A percentile compares a stretch with the other conserved stretches of the same genome.
phyloP scores from a whole-genome alignment of 2,797 vertebrate genomes.

The Gorsachius magnificus region DNA sequence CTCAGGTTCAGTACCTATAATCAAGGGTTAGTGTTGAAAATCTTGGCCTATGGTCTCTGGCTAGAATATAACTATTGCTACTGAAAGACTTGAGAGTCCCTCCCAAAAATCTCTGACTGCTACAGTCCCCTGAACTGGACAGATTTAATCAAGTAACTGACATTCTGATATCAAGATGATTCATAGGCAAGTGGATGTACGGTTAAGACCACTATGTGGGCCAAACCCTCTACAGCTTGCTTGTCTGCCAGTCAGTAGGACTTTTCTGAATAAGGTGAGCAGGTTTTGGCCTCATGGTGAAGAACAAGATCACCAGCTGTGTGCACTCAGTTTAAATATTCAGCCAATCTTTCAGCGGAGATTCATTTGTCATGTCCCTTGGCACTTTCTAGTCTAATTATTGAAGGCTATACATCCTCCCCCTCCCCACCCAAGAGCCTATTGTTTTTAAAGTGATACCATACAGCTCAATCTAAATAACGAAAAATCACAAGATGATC shows the following conservation, averaged over 20 bases:
- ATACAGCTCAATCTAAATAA: neutral
- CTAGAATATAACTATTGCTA: neutral
- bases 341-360: constrained; percentile 20
- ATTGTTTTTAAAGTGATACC: constrained; percentile 4
- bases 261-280: neutral
- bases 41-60: neutral
- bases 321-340: constrained; percentile 9
- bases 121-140: neutral
- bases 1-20: neutral
- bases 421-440: neutral
- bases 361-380: constrained; percentile 27
- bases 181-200: fast-evolving
- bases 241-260: neutral
- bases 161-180: neutral
- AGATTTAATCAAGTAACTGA: neutral
- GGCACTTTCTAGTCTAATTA: neutral
- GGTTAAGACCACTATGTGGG: neutral
- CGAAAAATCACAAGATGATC: neutral
- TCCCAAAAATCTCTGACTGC: neutral
- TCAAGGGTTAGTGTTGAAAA: neutral
- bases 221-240: neutral
- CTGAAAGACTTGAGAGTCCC: neutral
- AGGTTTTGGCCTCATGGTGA: neutral
- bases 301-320: constrained; percentile 11
- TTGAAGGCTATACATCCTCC: neutral